Base-by-base conservation (phyloP, 2,797 vertebrate genomes). In the Sebastes diaconus region DNA sequence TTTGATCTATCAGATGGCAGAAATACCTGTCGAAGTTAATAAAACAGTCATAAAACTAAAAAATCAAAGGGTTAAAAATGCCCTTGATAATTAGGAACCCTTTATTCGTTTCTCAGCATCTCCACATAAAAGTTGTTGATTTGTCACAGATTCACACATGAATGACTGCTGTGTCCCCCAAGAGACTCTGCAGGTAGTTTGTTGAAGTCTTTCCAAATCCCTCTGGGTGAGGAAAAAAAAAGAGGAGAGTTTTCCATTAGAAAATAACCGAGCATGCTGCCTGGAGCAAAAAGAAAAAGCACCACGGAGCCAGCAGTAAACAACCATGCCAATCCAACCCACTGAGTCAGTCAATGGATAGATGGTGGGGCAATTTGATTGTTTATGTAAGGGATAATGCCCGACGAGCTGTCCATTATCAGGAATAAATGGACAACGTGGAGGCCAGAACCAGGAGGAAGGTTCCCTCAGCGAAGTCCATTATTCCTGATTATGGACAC, bases 181-280 rank as follows among this genome's bases (percentile, higher is more conserved):
- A 32, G 70, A 68, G 68, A 75, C 61, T 79, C 77, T 77, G 75
- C 68, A 70, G 87, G 84, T 80, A 63, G 70, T 81, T 74, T 77
- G 29, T 27, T 63, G 65, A 32, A 83, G 29, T 71, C 4, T 54
- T 60, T 87, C 68, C 67, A 81, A 76, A 75, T 78, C 65, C 82
- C 63, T 80, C 22, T 22, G 27, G 75, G 81, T 61, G 64, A 84
- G 24, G 25, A 9, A 46, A 50, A 73, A 68, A 67, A 59, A 50
- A 50, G 46, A 22, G 13, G n/a, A 36, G 42, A 27, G 5, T 67
- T 82, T 88, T 87, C 63, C 18, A 80, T 79, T 66, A 84, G 64
- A 84, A 85, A 85, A 90, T 73, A 81, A 80, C 39, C 4, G n/a
- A 75, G 76, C 59, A 57, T 72, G 67, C 36, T 75, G 79, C 59